A percentile compares a stretch with the other conserved stretches of the same genome.
phyloP scores from a whole-genome alignment of 1,140 invertebrate species.

The Homarus americanus region DNA sequence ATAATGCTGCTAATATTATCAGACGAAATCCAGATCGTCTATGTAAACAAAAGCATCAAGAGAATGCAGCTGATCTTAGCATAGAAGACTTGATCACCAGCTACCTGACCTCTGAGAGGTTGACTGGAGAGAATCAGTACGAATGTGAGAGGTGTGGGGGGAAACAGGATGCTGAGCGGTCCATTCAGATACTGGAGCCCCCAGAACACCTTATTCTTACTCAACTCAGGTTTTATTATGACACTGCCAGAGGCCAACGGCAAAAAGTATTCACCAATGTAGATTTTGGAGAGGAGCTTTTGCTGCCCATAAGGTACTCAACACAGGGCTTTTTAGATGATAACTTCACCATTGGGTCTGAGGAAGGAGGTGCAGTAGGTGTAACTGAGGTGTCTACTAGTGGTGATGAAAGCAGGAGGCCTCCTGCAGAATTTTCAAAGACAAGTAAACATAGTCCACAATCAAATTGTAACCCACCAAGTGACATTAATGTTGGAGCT shows the following conservation, averaged over 20 bases:
- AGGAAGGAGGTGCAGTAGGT: background rate
- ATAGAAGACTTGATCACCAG: constrained; percentile 82
- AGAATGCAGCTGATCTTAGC: constrained; percentile 80
- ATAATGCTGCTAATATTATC: constrained; percentile 40
- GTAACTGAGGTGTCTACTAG: background rate
- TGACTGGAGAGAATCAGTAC: constrained; percentile 90
- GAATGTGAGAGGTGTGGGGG: constrained; percentile 87
- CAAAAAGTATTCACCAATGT: constrained; percentile 79
- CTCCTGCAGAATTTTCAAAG: background rate
- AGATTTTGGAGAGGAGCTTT: constrained; percentile 76
- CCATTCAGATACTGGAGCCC: constrained; percentile 84
- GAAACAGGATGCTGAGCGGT: constrained; percentile 87
- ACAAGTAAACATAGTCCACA: constrained; percentile 17
- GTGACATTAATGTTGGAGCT: background rate
- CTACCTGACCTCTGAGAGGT: constrained; percentile 86
- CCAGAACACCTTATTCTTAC: constrained; percentile 89
- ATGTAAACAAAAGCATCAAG: constrained; percentile 29
- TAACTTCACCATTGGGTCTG: background rate
- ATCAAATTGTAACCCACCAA: background rate
- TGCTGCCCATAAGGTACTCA: constrained; percentile 54
- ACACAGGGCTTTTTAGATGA: constrained; percentile 20
- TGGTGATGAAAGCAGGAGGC: background rate
- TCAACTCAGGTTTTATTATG: constrained; percentile 89
- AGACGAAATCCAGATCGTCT: constrained; percentile 76
- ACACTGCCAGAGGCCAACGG: constrained; percentile 77